Conservation (phyloP, 64 coral and sea anemone species). For the Orbicella faveolata region DNA sequence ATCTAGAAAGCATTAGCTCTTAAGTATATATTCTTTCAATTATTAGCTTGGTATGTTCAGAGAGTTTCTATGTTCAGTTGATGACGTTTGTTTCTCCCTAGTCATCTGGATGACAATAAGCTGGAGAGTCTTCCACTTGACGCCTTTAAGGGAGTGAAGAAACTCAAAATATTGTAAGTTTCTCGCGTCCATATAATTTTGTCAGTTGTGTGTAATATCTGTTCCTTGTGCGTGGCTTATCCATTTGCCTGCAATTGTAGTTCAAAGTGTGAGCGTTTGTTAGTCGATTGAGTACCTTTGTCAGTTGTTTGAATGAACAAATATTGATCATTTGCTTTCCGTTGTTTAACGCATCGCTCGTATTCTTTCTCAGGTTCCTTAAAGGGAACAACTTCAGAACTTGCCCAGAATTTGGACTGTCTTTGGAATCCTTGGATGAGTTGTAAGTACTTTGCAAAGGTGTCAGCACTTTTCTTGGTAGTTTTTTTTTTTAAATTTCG, state of each 20-base stretch:
- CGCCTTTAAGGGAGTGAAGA: not conserved
- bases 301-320: no score
- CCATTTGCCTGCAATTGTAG: no score
- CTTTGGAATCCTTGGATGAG: not conserved
- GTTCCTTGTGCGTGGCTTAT: no score
- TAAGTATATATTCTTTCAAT: no score
- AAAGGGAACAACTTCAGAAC: not conserved
- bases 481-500: not conserved
- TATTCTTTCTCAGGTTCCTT: not conserved
- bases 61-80: not conserved
- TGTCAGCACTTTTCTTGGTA: not conserved
- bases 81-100: not conserved
- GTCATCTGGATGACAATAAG: conserved; percentile 24
- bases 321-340: no score
- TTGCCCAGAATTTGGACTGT: conserved; percentile 13
- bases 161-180: conserved; percentile 31
- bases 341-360: not conserved
- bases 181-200: not conserved
- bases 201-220: no score
- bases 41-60: no score
- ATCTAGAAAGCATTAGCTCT: no score
- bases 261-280: no score
- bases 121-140: not conserved
- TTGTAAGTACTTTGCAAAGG: conserved; percentile 1
- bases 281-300: no score